These are phyloP conservation scores for Euleptes europaea DNA, from an alignment of 2,113 vertebrate species.

Conservation along the genomic window DNA sequence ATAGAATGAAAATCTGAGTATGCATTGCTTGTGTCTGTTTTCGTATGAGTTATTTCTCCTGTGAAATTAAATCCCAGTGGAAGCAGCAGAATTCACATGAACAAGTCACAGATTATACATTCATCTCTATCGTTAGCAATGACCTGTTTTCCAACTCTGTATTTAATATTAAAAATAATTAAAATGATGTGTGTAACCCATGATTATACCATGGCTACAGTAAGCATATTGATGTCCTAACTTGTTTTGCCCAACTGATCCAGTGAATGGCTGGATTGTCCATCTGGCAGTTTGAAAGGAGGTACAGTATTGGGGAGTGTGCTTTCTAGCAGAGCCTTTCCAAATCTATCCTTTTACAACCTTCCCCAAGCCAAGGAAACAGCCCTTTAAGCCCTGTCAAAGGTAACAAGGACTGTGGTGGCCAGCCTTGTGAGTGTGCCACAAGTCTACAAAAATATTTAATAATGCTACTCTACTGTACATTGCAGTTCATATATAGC, in stretches of 20 bases:
- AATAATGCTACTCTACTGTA: neutral
- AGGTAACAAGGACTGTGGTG: neutral
- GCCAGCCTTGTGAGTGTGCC: neutral
- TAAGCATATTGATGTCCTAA: neutral
- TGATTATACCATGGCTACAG: neutral
- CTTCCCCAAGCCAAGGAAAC: neutral
- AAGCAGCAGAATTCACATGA: neutral
- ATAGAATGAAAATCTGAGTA: neutral
- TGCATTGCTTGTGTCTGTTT: neutral
- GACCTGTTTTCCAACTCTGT: neutral
- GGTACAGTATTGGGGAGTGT: neutral
- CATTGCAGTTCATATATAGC: neutral
- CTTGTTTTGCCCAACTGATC: neutral
- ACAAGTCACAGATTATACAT: neutral
- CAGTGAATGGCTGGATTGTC: neutral
- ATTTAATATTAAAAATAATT: neutral
- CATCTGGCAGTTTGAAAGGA: neutral
- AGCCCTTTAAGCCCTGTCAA: neutral
- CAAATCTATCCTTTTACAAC: neutral
- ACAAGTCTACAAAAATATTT: neutral
- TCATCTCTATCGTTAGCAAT: neutral
- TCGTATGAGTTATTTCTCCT: neutral
- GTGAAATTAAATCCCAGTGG: neutral
- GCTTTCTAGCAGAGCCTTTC: neutral
- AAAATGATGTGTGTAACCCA: neutral